Conservation (phyloP, 2,113 vertebrate genomes). For the Kryptolebias marmoratus region DNA sequence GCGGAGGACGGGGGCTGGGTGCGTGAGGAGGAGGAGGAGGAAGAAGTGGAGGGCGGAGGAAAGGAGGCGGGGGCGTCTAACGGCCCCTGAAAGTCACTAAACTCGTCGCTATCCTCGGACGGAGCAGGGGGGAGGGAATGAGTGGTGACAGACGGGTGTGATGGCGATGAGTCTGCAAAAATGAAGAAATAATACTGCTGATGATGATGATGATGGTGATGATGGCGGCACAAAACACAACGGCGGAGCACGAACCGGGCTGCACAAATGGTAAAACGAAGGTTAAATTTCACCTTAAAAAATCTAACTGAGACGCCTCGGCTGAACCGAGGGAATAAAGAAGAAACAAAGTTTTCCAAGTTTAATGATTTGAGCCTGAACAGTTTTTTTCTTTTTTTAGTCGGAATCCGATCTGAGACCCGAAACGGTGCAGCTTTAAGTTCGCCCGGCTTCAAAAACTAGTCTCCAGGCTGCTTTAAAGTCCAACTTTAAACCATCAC, state of each 20-base stretch:
- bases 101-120: conserved; percentile 89
- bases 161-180: conserved; percentile 95
- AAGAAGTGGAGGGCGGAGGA: conserved; percentile 73
- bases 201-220: conserved; percentile 61
- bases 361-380: too few relatives aligned
- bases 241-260: conserved; percentile 51
- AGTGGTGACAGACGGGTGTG: conserved; percentile 88
- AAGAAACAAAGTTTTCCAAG: too few relatives aligned
- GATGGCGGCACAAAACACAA: conserved; percentile 72
- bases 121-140: conserved; percentile 85
- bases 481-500: not conserved
- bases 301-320: not conserved
- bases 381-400: not conserved
- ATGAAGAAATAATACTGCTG: conserved; percentile 81
- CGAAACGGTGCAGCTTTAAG: not conserved
- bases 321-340: too few relatives aligned
- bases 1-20: conserved; percentile 71
- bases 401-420: not conserved
- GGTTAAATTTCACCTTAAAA: not conserved
- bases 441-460: not conserved
- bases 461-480: not conserved
- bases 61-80: conserved; percentile 78
- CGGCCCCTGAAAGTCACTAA: conserved; percentile 97
- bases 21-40: conserved; percentile 67
- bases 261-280: not conserved